A percentile compares a stretch with the other conserved stretches of the same genome.
Conservation (phyloP, 1,140 invertebrate genomes). For the Lineus longissimus region DNA sequence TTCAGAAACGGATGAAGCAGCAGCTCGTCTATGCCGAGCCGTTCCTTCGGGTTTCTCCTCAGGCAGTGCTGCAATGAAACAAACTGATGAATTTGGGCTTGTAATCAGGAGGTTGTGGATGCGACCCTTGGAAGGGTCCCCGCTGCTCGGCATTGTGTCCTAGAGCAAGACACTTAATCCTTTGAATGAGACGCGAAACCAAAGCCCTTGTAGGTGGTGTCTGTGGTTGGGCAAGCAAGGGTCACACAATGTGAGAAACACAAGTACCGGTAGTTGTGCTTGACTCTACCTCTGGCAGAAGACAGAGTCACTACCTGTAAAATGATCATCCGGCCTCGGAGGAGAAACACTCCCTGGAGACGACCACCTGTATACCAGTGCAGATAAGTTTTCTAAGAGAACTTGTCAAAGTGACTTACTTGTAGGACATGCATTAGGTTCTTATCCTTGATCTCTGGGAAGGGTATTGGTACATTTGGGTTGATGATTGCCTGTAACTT, state of each 20-base stretch:
- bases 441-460: slow-evolving; percentile 58
- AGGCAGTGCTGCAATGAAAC: slow-evolving; percentile 61
- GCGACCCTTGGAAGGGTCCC: background rate
- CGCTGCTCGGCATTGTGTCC: background rate
- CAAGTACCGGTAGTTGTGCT: no score
- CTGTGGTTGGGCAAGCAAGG: no score
- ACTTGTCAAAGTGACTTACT: slow-evolving; percentile 19
- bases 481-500: slow-evolving; percentile 83
- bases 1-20: slow-evolving; percentile 64
- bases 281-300: no score
- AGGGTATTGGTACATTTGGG: slow-evolving; percentile 71
- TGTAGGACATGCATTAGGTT: slow-evolving; percentile 50
- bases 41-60: slow-evolving; percentile 64
- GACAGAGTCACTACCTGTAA: no score
- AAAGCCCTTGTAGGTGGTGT: no score
- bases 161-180: no score
- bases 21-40: slow-evolving; percentile 70
- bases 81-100: background rate
- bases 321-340: no score
- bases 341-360: no score
- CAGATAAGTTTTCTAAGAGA: no score
- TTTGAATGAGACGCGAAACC: no score
- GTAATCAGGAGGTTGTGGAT: background rate
- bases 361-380: no score
- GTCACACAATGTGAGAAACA: no score